Evolutionary conservation across 2,888 invertebrate genomes (phyloP).

Genomic region (Pseudeuparius sepicola): DNA sequence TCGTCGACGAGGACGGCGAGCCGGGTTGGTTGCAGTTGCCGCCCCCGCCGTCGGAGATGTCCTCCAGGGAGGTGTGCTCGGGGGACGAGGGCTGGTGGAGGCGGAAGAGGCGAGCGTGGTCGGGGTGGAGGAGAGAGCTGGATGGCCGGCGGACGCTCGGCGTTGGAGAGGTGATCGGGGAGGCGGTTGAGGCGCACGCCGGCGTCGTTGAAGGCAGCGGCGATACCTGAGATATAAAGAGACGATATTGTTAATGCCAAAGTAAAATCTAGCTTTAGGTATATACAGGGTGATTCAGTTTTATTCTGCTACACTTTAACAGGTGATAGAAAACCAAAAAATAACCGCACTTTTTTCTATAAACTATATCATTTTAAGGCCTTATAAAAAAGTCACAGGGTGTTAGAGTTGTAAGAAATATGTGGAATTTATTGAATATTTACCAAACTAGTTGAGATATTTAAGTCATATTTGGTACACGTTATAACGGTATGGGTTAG

Average conservation of each 20-base stretch:
- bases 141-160: slow-evolving; percentile 45
- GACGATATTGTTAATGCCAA: background rate
- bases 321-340: too few relatives aligned
- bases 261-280: background rate
- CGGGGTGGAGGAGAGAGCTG: slow-evolving; percentile 54
- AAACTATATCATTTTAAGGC: too few relatives aligned
- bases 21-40: slow-evolving; percentile 30
- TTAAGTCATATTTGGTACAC: too few relatives aligned
- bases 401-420: too few relatives aligned
- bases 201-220: slow-evolving; percentile 40
- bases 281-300: background rate
- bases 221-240: slow-evolving; percentile 40
- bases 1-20: slow-evolving; percentile 46
- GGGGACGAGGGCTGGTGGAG: slow-evolving; percentile 39
- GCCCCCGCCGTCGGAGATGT: slow-evolving; percentile 39
- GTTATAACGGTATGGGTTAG: too few relatives aligned
- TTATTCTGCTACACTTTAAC: too few relatives aligned
- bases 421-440: too few relatives aligned
- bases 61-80: slow-evolving; percentile 40
- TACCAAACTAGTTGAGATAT: too few relatives aligned
- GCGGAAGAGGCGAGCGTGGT: slow-evolving; percentile 55
- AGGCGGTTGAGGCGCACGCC: slow-evolving; percentile 33
- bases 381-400: too few relatives aligned
- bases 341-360: too few relatives aligned
- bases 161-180: slow-evolving; percentile 34